Percentiles rank a stretch among this genome's conserved stretches.
Conservation (phyloP, 2,888 invertebrate genomes). For the Mylabris sibirica region DNA sequence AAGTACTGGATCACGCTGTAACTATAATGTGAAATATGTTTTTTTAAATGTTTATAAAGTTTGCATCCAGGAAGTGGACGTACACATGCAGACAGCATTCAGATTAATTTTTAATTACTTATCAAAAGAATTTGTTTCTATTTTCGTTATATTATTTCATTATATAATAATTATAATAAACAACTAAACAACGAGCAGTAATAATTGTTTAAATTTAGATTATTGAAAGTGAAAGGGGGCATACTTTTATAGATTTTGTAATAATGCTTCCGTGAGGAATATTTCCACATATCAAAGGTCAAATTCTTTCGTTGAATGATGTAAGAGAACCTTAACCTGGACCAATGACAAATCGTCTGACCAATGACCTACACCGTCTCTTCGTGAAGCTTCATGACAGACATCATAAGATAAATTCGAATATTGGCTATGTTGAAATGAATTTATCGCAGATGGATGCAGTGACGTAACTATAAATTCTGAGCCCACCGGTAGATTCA, state of each 20-base stretch:
- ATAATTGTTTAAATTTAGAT: background rate
- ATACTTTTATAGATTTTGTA: background rate
- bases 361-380: background rate
- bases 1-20: slow-evolving; percentile 31
- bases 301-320: background rate
- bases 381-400: too few relatives aligned
- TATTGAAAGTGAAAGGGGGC: background rate
- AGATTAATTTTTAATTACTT: background rate
- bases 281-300: background rate
- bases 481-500: too few relatives aligned
- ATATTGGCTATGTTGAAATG: too few relatives aligned
- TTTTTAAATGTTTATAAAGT: slow-evolving; percentile 3
- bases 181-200: too few relatives aligned
- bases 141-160: background rate
- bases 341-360: background rate
- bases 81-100: background rate
- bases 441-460: too few relatives aligned
- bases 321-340: background rate
- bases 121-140: background rate
- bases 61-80: slow-evolving; percentile 23
- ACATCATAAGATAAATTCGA: too few relatives aligned
- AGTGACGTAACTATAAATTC: too few relatives aligned
- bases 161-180: background rate
- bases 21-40: slow-evolving; percentile 16
- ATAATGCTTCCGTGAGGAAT: background rate